Evolutionary conservation across 2,888 invertebrate genomes (phyloP), one percentile per base, ranked within the genome.

Genomic region (Boloria selene): DNA sequence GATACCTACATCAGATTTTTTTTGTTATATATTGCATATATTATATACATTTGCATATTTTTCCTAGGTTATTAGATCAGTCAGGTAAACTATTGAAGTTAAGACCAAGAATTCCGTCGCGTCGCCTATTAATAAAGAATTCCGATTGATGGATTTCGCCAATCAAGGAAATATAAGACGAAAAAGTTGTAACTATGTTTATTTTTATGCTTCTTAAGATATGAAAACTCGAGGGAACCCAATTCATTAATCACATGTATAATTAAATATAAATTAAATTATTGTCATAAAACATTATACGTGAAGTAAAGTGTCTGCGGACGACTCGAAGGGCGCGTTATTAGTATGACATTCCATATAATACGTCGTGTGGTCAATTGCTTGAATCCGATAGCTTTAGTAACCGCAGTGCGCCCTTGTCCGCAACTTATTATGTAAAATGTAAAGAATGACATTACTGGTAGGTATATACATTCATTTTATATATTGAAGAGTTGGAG

Each of bases 401-500:
- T 64, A 73, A 78, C 80, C 80, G 69, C 80, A 75, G 65, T 51
- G 50, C 70, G 74, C 70, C 78, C 80, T 76, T 76, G 76, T 68
- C 65, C 69, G 62, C 68, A 61, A 61, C 68, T 54, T 62, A 64
- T 70, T 64, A 70, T 58, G 62, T 69, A 65, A 69, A 69, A 66
- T 56, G 45, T 56, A 45, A 56, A 22, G 13, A 56, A 56, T 56
- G 10, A 56, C 44, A 56, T 22, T 56, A 45, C n/a, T 56, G n/a
- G n/a, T n/a, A n/a, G n/a, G n/a, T n/a, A 7, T 44, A 56, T 22
- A 14, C 22, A 56, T 44, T 44, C 22, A 45, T 44, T 44, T 2
- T 55, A n/a, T 55, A 22, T 22, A 22, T 18, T 14, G 16, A 44
- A 42, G 14, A 18, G 14, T 42, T 42, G 17, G 17, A 17, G 14